Conservation (phyloP, 2,888 invertebrate genomes). For the Phoenoteleia sp. region DNA sequence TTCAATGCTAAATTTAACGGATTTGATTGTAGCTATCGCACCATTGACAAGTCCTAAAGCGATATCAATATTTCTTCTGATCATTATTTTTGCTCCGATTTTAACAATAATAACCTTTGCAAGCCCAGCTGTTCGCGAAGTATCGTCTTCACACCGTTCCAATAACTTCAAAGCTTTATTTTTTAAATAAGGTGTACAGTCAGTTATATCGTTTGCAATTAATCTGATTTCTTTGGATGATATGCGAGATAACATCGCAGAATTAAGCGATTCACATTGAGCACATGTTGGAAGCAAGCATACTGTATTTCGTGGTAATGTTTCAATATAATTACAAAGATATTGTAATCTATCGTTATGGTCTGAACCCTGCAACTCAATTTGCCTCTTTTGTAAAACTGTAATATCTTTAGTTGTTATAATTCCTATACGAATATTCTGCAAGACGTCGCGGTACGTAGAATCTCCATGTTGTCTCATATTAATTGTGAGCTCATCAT, state of each 20-base stretch:
- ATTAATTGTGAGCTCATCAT: constrained; percentile 78
- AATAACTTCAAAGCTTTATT: constrained; percentile 63
- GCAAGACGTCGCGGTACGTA: constrained; percentile 73
- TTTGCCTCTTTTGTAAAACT: constrained; percentile 3
- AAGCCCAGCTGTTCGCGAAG: too few species aligned
- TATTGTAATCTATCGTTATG: not conserved
- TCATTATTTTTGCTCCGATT: constrained; percentile 68
- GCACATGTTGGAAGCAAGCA: constrained; percentile 78
- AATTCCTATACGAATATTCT: constrained; percentile 55
- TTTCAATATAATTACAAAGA: constrained; percentile 7
- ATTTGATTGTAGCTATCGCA: too few species aligned
- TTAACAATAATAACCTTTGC: too few species aligned
- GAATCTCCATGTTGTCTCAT: constrained; percentile 75
- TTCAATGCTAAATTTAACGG: constrained; percentile 41
- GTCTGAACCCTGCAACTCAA: not conserved
- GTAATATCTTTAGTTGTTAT: constrained; percentile 21
- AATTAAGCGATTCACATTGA: constrained; percentile 52
- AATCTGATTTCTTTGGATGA: constrained; percentile 15
- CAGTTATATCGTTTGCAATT: constrained; percentile 64
- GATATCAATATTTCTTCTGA: constrained; percentile 76
- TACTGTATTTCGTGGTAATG: constrained; percentile 68
- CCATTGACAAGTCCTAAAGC: constrained; percentile 74
- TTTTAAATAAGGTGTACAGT: constrained; percentile 56
- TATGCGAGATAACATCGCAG: constrained; percentile 64
- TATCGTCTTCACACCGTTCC: constrained; percentile 63